phyloP scores from a whole-genome alignment of 2,113 vertebrate genomes.

The Caranx melampygus region DNA sequence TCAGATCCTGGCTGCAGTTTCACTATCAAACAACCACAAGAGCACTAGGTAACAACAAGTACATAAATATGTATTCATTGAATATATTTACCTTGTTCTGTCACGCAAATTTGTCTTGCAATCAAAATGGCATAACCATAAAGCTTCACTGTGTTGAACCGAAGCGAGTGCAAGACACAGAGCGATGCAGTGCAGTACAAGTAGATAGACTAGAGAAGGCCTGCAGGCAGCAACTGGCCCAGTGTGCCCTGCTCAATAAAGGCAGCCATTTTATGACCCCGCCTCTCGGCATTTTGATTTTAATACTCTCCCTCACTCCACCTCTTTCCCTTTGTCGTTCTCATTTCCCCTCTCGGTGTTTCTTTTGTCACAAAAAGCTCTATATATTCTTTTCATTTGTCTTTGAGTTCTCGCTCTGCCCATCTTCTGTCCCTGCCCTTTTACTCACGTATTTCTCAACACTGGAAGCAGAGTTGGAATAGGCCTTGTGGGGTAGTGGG shows the following conservation, averaged over 20 bases:
- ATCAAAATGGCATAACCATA: not conserved
- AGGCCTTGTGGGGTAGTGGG: not conserved
- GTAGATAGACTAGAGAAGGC: slow-evolving; percentile 38
- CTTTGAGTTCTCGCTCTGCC: slow-evolving; percentile 11
- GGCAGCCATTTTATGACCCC: slow-evolving; percentile 64
- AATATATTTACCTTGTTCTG: not conserved
- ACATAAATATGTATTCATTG: not conserved
- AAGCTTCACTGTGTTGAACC: not conserved
- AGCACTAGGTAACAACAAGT: not conserved
- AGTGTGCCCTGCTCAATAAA: slow-evolving; percentile 70
- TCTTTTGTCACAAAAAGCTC: slow-evolving; percentile 25
- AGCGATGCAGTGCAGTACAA: slow-evolving; percentile 27
- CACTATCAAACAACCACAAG: not conserved
- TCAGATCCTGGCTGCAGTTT: not conserved
- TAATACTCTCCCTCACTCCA: slow-evolving; percentile 51
- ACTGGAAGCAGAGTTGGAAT: not conserved
- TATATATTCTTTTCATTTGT: slow-evolving; percentile 20
- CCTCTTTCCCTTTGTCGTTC: slow-evolving; percentile 18
- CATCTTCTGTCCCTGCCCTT: slow-evolving; percentile 17
- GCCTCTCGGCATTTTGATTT: slow-evolving; percentile 62
- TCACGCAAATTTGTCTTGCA: not conserved
- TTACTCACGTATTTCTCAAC: not conserved
- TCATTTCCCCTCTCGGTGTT: slow-evolving; percentile 31
- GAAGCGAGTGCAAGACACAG: slow-evolving; percentile 1
- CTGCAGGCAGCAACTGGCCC: slow-evolving; percentile 56